These are phyloP conservation scores for Haliclystus octoradiatus DNA, from an alignment of 30 jellyfish, hydroid and myxozoan genomes.

Conservation along the genomic window DNA sequence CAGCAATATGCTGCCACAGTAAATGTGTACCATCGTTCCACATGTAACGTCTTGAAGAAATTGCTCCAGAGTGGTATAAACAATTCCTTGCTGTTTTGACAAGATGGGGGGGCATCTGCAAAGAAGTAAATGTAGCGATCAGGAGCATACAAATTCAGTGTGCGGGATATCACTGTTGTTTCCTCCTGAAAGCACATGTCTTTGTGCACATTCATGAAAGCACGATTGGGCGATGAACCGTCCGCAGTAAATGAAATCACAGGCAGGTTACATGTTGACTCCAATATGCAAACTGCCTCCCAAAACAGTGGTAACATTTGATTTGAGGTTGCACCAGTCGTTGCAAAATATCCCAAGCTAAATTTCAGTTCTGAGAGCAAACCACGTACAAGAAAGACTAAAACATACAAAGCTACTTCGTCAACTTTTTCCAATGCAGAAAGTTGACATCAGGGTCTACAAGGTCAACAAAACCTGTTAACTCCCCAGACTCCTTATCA, in stretches of 20 bases:
- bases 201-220: conserved; percentile 19
- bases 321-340: conserved; percentile 19
- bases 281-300: conserved; percentile 36
- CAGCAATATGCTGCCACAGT: conserved; percentile 40
- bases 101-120: conserved; percentile 37
- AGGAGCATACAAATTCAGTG: conserved; percentile 27
- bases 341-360: conserved; percentile 24
- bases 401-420: conserved; percentile 26
- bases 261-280: conserved; percentile 25
- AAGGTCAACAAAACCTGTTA: conserved; percentile 25
- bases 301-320: conserved; percentile 38
- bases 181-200: conserved; percentile 14
- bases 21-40: conserved; percentile 58
- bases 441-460: conserved; percentile 37
- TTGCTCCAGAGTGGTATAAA: conserved; percentile 24
- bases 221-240: conserved; percentile 41
- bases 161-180: conserved; percentile 3
- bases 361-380: no score
- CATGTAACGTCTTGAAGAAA: conserved; percentile 44
- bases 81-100: conserved; percentile 36
- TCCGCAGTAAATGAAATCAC: conserved; percentile 25
- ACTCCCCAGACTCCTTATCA: conserved; percentile 27
- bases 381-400: no score
- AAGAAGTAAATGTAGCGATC: conserved; percentile 36
- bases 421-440: conserved; percentile 13